A percentile compares a stretch with the other conserved stretches of the same genome.
Evolutionary conservation across 2,113 vertebrate genomes (phyloP).

Genomic region (Cottus gobio): DNA sequence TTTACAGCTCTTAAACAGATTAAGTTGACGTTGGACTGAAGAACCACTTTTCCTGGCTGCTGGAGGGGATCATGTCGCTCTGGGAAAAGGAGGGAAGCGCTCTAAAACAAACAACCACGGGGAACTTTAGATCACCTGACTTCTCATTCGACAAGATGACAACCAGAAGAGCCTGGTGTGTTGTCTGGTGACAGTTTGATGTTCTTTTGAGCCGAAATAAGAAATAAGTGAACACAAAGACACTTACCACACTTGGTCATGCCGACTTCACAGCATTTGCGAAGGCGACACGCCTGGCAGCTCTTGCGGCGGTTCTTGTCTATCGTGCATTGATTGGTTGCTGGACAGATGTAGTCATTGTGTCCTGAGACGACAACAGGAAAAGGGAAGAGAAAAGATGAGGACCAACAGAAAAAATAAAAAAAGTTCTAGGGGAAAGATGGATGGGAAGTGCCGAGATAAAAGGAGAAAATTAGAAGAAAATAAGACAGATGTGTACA

Average conservation of each 20-base stretch:
- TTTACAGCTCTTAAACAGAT: conserved; percentile 14
- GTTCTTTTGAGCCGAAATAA: background rate
- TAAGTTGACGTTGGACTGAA: background rate
- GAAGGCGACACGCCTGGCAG: conserved; percentile 96
- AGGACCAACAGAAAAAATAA: background rate
- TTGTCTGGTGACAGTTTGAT: background rate
- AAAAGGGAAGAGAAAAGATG: background rate
- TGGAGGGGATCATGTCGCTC: background rate
- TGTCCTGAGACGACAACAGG: conserved; percentile 84
- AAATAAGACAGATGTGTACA: background rate
- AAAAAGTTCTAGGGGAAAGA: background rate
- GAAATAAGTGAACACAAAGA: background rate
- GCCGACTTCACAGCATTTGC: conserved; percentile 97
- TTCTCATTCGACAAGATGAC: background rate
- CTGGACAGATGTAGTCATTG: conserved; percentile 98
- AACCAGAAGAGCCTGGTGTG: background rate
- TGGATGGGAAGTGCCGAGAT: background rate
- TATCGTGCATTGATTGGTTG: conserved; percentile 98
- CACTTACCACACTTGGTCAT: conserved; percentile 96
- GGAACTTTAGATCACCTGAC: background rate
- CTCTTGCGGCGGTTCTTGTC: conserved; percentile 98
- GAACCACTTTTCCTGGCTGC: background rate
- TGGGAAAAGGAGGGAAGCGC: background rate
- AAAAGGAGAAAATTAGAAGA: background rate
- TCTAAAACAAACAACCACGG: background rate